Evolutionary conservation across 2,888 invertebrate species (phyloP), one percentile per base, ranked within the genome.

Genomic region (Drosophila prostipennis): DNA sequence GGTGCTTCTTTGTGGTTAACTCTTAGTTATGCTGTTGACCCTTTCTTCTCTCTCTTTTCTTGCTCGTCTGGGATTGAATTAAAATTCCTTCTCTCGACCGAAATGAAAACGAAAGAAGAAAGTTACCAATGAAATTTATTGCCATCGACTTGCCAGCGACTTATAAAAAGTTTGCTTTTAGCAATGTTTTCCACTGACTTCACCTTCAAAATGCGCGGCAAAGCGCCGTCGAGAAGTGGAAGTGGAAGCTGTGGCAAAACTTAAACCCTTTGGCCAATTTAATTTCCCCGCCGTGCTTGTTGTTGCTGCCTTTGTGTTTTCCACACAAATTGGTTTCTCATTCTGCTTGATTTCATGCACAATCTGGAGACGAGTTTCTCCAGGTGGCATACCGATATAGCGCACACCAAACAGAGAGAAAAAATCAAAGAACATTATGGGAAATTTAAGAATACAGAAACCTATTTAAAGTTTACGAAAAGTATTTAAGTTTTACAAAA

Each of bases 291-390:
- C 52, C 42, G 61, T 39, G 64, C 51, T 43, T 49, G 32, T 49
- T 55, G 59, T 13, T 34, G 34, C 11, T 59, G 68, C 64, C 65
- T 74, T 78, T 80, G 74, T 74, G 64, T 63, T 76, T 82, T 82
- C 74, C 73, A 75, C 85, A 78, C 78, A 82, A 85, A 82, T 82
- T 82, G 85, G 73, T 85, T 82, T 85, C 84, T 68, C 80, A 71
- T 81, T 82, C 82, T 85, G 82, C 82, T 82, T 82, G 82, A 82
- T 81, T 82, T 85, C 82, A 75, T 85, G 82, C 85, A 78, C 82
- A 81, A 78, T 68, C 81, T 79, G 70, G 49, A 79, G 74, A 76
- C 68, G 79, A 68, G 72, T 60, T 78, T 67, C 70, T 56, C 39
- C 74, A 84, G 85, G 73, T 83, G 78, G 65, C 69, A 63, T 49